Base-by-base conservation (phyloP, 2,888 invertebrate genomes). In the Oeneis ivallda region DNA sequence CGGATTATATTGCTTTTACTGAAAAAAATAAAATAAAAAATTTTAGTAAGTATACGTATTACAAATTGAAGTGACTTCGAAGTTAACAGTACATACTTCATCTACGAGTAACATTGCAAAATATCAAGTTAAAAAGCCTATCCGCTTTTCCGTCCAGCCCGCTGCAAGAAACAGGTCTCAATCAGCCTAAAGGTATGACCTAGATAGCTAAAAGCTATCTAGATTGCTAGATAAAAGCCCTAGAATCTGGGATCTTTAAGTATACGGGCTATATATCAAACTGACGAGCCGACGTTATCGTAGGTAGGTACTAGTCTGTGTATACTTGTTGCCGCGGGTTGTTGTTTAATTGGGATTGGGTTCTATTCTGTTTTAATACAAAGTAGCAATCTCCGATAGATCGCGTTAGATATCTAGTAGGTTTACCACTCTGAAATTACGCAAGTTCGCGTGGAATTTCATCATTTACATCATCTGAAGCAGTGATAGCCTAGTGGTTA, bases 101-200 rank as follows among this genome's bases (percentile, higher is more conserved):
- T 19, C 26, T 7, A 26, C 9, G 11, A 56, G 10, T 17, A 19
- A 19, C 13, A 11, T 41, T 41, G 10, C 34, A 58, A 45, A 60
- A 37, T 50, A 60, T 60, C 15, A 15, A 39, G 17, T 34, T 60
- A 37, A 19, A 49, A 60, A 60, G 60, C 47, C 49, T 34, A 60
- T 39, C 15, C 15, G 50, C 13, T 34, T 60, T 37, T 60, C 49
- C 60, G 26, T 50, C 39, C 13, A 50, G 17, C 17, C 11, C 39
- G 37, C 49, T 37, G 8, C 11, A 39, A 17, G 52, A 41, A 69
- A 66, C 69, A 64, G 64, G 64, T 65, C 63, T 49, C 45, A 61
- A 65, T 64, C 64, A 71, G 73, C 71, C 71, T 71, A 68, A 72
- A 76, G 74, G 71, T 73, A 72, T 75, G 75, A 74, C 76, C 75